phyloP scores from a whole-genome alignment of 92 coral and sea anemone species.

The Muricea muricata region DNA sequence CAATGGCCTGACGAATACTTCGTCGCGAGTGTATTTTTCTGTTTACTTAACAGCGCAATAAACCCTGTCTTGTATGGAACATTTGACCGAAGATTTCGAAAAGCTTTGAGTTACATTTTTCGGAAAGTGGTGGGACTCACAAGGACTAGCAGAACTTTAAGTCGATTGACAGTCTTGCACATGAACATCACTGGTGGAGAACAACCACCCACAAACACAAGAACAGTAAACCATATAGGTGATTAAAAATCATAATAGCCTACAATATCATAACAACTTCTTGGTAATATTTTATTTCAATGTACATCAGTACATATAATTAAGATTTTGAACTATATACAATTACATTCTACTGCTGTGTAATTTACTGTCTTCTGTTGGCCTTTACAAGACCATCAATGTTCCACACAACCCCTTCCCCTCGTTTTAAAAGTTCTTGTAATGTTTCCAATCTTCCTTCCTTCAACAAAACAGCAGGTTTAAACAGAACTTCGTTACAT shows the following conservation, averaged over 20 bases:
- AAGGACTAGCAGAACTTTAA: background rate
- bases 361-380: background rate
- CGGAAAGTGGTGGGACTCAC: background rate
- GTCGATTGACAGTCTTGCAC: background rate
- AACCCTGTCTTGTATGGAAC: background rate
- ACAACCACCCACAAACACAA: background rate
- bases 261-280: no score
- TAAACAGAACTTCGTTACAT: background rate
- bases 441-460: background rate
- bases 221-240: no score
- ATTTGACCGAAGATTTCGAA: conserved; percentile 7
- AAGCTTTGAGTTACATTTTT: background rate
- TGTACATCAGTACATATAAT: no score
- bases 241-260: no score
- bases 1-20: background rate
- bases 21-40: background rate
- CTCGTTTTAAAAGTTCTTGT: background rate
- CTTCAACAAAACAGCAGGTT: background rate
- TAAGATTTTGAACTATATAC: no score
- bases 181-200: background rate
- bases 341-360: background rate
- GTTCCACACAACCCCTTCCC: background rate
- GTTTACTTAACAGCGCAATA: background rate
- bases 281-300: background rate
- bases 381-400: background rate